Evolutionary conservation across 2,113 vertebrate species (phyloP).

Genomic region (Marmota monax): DNA sequence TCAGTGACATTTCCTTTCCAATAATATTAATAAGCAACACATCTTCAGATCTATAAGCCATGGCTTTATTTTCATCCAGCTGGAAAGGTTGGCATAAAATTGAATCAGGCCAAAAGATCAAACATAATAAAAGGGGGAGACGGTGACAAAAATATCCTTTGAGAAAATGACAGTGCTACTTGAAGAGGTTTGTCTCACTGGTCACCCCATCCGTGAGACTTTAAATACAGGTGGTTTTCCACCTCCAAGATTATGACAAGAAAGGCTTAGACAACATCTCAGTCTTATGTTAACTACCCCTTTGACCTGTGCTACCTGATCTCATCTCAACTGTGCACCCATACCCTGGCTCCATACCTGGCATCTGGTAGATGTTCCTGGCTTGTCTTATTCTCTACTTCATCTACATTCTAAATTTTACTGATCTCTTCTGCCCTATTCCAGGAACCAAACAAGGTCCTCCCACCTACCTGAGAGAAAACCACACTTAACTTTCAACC

Average conservation of each 20-base stretch:
- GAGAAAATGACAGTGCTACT: not conserved
- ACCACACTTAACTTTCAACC: not conserved
- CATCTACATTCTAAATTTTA: not conserved
- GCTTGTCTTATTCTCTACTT: not conserved
- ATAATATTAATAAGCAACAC: constrained; percentile 57
- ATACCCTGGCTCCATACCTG: not conserved
- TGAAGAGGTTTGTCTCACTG: not conserved
- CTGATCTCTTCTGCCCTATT: not conserved
- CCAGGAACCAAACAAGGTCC: not conserved
- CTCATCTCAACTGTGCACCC: not conserved
- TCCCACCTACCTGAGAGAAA: not conserved
- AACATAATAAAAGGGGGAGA: constrained; percentile 40
- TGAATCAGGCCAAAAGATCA: not conserved
- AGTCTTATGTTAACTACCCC: not conserved
- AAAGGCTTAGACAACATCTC: not conserved
- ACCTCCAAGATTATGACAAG: not conserved
- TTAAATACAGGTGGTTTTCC: not conserved
- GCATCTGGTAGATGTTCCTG: not conserved
- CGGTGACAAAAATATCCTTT: not conserved
- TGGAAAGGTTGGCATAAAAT: constrained; percentile 25
- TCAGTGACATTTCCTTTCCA: constrained; percentile 12
- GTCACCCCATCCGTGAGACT: not conserved
- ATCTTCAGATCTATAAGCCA: constrained; percentile 31
- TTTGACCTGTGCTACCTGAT: not conserved
- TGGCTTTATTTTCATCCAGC: constrained; percentile 9